Evolutionary conservation across 2,888 invertebrate species (phyloP).

Genomic region (Sesia bembeciformis): DNA sequence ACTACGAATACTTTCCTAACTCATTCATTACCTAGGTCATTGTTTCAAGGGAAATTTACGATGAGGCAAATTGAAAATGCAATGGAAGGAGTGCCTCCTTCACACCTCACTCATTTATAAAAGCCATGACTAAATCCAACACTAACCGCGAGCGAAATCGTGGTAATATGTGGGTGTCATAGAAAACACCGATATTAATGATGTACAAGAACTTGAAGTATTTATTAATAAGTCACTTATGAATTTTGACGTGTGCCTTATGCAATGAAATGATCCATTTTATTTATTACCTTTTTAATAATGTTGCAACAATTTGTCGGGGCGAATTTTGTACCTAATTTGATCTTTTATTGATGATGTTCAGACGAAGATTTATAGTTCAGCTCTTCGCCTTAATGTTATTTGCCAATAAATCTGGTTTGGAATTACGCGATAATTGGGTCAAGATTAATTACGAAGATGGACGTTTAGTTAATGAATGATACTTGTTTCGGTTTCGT

Average conservation of each 20-base stretch:
- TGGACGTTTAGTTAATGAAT: neutral
- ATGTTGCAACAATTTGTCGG: slow-evolving; percentile 10
- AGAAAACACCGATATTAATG: slow-evolving; percentile 19
- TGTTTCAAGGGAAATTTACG: too few species aligned
- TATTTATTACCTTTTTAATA: slow-evolving; percentile 6
- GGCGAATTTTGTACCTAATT: slow-evolving; percentile 6
- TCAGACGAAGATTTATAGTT: neutral
- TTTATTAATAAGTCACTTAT: slow-evolving; percentile 4
- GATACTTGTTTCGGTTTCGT: too few species aligned
- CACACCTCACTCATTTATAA: too few species aligned
- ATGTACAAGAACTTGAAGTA: slow-evolving; percentile 1
- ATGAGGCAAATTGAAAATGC: too few species aligned
- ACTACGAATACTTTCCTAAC: too few species aligned
- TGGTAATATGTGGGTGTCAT: slow-evolving; percentile 25
- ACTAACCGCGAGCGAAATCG: slow-evolving; percentile 19
- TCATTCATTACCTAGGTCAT: too few species aligned
- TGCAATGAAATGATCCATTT: slow-evolving; percentile 13
- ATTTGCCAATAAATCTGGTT: neutral
- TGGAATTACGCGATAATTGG: neutral
- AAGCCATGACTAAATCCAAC: too few species aligned
- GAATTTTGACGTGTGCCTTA: slow-evolving; percentile 10
- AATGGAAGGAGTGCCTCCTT: too few species aligned
- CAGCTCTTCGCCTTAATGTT: neutral
- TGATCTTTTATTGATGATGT: slow-evolving; percentile 5
- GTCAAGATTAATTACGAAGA: neutral